These are phyloP conservation scores for Lampris incognitus DNA, from an alignment of 2,113 vertebrate species.

Conservation along the genomic window DNA sequence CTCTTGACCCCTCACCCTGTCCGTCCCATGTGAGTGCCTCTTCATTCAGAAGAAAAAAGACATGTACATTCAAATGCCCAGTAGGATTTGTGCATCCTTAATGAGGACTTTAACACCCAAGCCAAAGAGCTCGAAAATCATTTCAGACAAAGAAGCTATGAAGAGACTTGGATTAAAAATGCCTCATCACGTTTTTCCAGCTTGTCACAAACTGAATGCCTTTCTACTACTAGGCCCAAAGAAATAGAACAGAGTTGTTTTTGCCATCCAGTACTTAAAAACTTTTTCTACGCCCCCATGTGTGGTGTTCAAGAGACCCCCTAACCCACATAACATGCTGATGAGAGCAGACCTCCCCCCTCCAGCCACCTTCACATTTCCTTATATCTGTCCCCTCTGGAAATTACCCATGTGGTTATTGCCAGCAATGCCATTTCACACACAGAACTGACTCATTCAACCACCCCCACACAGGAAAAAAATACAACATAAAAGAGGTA, in stretches of 20 bases:
- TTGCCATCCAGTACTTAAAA: background rate
- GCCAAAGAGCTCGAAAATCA: background rate
- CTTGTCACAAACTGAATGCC: background rate
- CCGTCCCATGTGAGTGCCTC: slow-evolving; percentile 17
- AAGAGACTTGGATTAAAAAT: too few species aligned
- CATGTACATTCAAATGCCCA: too few species aligned
- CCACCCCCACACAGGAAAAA: background rate
- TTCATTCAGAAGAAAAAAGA: background rate
- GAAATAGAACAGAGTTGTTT: background rate
- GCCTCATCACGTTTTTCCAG: background rate
- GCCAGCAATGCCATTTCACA: background rate
- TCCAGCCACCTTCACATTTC: background rate
- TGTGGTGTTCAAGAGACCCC: background rate
- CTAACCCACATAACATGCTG: background rate
- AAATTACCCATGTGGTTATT: background rate
- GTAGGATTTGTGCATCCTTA: too few species aligned
- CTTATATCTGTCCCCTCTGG: background rate
- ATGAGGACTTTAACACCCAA: background rate
- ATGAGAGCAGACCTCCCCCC: background rate
- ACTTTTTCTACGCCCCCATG: background rate
- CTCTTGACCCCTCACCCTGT: slow-evolving; percentile 7
- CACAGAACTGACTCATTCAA: background rate
- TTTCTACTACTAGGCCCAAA: background rate
- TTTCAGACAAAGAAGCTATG: background rate
- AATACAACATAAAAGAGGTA: too few species aligned